Evolutionary conservation across 2,888 invertebrate species (phyloP), one percentile per base, ranked within the genome.

Genomic region (Coelopa pilipes): DNA sequence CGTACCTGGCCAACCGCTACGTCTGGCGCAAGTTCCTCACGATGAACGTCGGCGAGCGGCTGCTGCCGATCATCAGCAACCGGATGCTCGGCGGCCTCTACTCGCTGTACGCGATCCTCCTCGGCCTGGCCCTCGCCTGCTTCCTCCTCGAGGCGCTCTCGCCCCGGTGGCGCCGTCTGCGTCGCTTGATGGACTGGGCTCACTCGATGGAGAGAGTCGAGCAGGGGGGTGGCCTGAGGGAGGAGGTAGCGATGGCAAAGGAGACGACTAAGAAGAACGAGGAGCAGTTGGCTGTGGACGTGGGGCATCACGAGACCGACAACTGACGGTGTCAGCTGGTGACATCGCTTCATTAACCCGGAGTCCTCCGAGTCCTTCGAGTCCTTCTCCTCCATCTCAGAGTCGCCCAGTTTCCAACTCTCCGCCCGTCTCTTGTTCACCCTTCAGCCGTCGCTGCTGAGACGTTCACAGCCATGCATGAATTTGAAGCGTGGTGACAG

Each of bases 121-220:
- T 66, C 11, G 59, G 59, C 4, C 12, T 78, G 15, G 76, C 80
- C 0, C 0, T 70, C 7, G 9, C 59, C 1, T 70, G 76, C 9
- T 81, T 82, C 67, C 15, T 65, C 0, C 2, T 80, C 11, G 81
- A 81, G 57, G 9, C 79, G 0, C 4, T 78, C 2, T 70, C 78
- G 1, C 47, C 13, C 13, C 65, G 68, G 59, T 69, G 34, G 7
- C 15, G 9, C 15, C 19, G 13, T 19, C 15, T 77, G n/a, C 59
- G 60, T 1, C 46, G 5, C 49, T 17, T 73, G 19, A 60, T 74
- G 50, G 74, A 71, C 47, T 74, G 47, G 11, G 45, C 34, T 9
- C 62, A 62, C 24, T 62, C 24, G 10, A 49, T 10, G 49, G 10
- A 13, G 15, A 11, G n/a, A 13, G n/a, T 15, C 4, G 34, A 62